A percentile compares a stretch with the other conserved stretches of the same genome.
These are phyloP conservation scores for Platycnemis pennipes DNA, from an alignment of 2,888 invertebrate species.

Conservation along the genomic window DNA sequence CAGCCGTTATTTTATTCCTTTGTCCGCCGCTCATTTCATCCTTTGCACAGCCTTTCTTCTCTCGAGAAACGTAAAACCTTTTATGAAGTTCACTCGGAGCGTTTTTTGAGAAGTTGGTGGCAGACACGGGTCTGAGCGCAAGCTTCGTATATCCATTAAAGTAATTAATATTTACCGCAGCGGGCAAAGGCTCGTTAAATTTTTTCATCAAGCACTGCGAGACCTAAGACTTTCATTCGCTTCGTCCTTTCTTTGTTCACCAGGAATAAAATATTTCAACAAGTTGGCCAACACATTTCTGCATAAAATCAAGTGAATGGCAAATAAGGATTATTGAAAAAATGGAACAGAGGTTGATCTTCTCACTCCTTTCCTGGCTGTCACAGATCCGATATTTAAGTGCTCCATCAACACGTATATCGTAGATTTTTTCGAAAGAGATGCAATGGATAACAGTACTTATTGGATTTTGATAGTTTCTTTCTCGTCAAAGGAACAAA, in stretches of 20 bases:
- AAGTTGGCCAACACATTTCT: constrained; percentile 16
- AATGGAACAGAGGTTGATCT: background rate
- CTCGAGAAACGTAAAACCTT: constrained; percentile 43
- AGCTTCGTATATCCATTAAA: constrained; percentile 36
- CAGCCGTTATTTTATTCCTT: constrained; percentile 64
- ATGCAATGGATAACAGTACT: background rate
- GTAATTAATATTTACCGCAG: constrained; percentile 21
- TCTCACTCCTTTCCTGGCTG: background rate
- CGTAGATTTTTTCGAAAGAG: background rate
- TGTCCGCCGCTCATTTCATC: constrained; percentile 44
- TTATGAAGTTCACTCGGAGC: constrained; percentile 69
- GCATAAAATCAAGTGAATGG: background rate
- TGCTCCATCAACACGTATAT: background rate
- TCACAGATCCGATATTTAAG: background rate
- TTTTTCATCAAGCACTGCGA: background rate
- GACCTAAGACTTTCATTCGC: constrained; percentile 32
- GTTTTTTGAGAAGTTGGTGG: constrained; percentile 30
- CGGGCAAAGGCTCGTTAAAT: constrained; percentile 10
- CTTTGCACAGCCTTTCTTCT: constrained; percentile 55
- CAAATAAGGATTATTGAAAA: background rate
- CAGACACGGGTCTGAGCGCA: constrained; percentile 22
- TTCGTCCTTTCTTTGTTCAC: constrained; percentile 5
- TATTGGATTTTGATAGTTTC: too few species aligned
- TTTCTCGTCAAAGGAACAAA: too few species aligned
- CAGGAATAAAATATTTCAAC: constrained; percentile 7